Base-by-base conservation (phyloP, 2,888 invertebrate genomes). In the Peribatodes rhomboidaria region DNA sequence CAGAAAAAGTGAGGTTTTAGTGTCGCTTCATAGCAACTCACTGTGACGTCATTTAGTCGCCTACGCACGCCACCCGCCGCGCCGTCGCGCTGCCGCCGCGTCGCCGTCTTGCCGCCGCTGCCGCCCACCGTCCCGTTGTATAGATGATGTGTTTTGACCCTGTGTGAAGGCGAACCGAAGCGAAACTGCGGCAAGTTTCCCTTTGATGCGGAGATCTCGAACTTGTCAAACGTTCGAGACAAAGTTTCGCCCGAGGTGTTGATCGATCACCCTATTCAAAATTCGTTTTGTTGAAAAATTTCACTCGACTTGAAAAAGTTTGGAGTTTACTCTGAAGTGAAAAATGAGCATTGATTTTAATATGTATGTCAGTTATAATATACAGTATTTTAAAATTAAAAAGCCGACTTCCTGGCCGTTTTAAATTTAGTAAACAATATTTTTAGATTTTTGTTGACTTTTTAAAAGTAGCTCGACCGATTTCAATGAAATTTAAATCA, bases 221-320 rank as follows among this genome's bases (percentile, higher is more conserved):
- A 82, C 72, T 81, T 80, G 74, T 73, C 76, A 72, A 70, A 65
- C 76, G 74, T 79, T 75, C 73, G 72, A 78, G 72, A 71, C 70
- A 61, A 75, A 82, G 76, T 71, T 81, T 71, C 69, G 71, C 71
- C 65, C 65, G 74, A 78, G 73, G 74, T 77, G 68, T 77, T 82
- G 81, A 82, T 82, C 77, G 83, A 83, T 83, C 74, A 72, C 74
- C 68, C 69, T 69, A 74, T 75, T 77, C 73, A 71, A 70, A 78
- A 80, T 75, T 72, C 72, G 72, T 72, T 77, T 73, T 61, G 67
- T 55, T 61, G 14, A 65, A 47, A 49, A 60, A 54, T 61, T 50
- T 56, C 27, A 42, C 65, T 54, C 44, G 16, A 61, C 35, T 60
- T 61, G 46, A 11, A 53, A 53, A 65, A 55, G 37, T 65, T 65